Conservation (phyloP, 2,888 invertebrate species). For the Noctua pronuba region DNA sequence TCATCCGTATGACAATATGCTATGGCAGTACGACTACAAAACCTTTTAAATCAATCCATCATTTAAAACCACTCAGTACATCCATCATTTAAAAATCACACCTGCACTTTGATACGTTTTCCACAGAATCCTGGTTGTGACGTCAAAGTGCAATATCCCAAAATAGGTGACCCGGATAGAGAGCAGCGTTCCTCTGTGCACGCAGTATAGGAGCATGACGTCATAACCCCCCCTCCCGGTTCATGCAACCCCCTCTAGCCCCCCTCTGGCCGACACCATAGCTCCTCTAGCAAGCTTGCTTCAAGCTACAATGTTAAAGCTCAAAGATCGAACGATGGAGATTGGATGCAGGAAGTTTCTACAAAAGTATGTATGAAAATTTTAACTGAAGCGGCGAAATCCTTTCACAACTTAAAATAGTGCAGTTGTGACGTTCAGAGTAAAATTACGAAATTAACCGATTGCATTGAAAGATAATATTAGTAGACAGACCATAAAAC, state of each 20-base stretch:
- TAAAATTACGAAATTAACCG: background rate
- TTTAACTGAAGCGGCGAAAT: background rate
- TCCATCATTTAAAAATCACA: constrained; percentile 12
- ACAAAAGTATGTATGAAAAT: background rate
- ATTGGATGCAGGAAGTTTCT: background rate
- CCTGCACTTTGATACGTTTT: constrained; percentile 25
- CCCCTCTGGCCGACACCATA: constrained; percentile 51
- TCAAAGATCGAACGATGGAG: constrained; percentile 32
- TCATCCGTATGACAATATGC: background rate
- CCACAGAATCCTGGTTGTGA: constrained; percentile 61
- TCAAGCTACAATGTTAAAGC: constrained; percentile 30
- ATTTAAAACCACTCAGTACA: background rate
- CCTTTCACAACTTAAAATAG: background rate
- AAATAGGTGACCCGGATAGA: constrained; percentile 85
- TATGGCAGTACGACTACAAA: background rate
- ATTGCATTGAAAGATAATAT: background rate
- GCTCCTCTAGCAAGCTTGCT: constrained; percentile 45
- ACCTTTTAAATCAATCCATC: constrained; percentile 9
- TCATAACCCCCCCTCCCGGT: constrained; percentile 69
- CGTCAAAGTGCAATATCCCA: constrained; percentile 78
- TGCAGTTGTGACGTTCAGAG: too few relatives aligned
- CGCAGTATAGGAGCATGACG: constrained; percentile 80
- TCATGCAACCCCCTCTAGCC: constrained; percentile 27
- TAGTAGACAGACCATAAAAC: background rate
- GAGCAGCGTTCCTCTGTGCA: constrained; percentile 74